These are phyloP conservation scores for Calyptommatus sinebrachiatus DNA, from an alignment of 2,113 vertebrate species.

Conservation along the genomic window DNA sequence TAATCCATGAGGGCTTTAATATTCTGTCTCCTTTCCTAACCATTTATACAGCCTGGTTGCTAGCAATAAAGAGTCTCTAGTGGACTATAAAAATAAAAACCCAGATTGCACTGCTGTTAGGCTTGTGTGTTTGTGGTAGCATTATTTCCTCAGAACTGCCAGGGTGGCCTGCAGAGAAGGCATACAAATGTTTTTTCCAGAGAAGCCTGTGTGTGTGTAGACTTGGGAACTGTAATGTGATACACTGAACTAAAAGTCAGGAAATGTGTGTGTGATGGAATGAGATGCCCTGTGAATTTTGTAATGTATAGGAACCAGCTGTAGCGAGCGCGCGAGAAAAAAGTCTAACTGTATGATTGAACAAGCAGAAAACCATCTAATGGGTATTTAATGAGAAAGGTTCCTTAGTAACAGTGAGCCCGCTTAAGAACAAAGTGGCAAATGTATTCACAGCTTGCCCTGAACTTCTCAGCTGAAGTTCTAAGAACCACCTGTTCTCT, in stretches of 20 bases:
- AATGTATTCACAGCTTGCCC: not conserved
- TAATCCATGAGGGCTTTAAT: not conserved
- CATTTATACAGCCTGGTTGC: not conserved
- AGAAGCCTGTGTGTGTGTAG: not conserved
- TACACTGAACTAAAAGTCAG: slow-evolving; percentile 11
- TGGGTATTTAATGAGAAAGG: not conserved
- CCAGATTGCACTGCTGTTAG: not conserved
- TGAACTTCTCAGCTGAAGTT: not conserved
- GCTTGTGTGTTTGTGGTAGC: slow-evolving; percentile 9
- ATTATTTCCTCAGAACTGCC: not conserved
- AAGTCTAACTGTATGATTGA: accelerated
- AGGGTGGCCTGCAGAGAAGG: slow-evolving; percentile 7
- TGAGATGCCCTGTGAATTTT: not conserved
- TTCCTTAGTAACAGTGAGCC: accelerated
- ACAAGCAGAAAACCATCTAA: not conserved
- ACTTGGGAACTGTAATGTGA: not conserved
- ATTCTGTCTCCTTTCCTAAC: not conserved
- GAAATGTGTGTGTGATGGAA: not conserved
- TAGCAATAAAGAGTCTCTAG: slow-evolving; percentile 3
- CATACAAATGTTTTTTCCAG: slow-evolving; percentile 17
- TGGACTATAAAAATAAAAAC: not conserved
- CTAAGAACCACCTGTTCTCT: not conserved
- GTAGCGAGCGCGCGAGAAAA: accelerated
- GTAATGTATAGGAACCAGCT: accelerated
- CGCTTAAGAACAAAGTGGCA: not conserved